Evolutionary conservation across 2,888 invertebrate species (phyloP), one percentile per base, ranked within the genome.

Genomic region (Mechanitis messenoides): DNA sequence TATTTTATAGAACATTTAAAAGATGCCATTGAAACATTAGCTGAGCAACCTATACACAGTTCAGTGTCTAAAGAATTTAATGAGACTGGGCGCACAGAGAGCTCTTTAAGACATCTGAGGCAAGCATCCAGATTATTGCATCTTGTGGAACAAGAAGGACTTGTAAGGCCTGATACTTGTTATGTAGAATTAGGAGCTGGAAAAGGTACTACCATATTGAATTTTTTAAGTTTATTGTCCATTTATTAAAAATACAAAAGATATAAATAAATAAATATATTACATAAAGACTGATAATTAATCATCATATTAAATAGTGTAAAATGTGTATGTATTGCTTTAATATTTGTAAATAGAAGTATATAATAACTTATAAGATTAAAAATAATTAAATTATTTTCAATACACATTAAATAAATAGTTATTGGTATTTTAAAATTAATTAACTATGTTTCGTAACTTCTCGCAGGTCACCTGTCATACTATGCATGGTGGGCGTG

Each of bases 101-200:
- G 91, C 73, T 92, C 93, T 0, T 91, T 91, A 58, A 93, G 95
- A 66, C 97, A 97, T 79, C 85, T 97, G 69, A 81, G 93, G 31
- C 97, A 97, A 83, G 94, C 93, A 59, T 93, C 96, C 2, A 93
- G 95, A 0, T 85, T 97, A 63, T 81, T 97, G 62, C 94, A 93
- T 50, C 91, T 95, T 60, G 81, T 95, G 53, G 91, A 94, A 61
- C 80, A 87, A 0, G 89, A 92, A 64, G 85, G 91, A 1, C 86
- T 96, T 50, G 81, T 95, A 1, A 75, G 73, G 11, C 85, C 92
- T 9, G 78, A 91, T 33, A 94, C 94, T 0, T 94, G 95, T 81
- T 97, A 93, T 72, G 92, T 97, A 62, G 97, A 97, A 81, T 94
- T 97, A 75, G 97, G 97, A 0, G 97, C 97, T 11, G 97, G 97